Conservation (phyloP, 2,797 vertebrate species). For the Lophura swinhoii region DNA sequence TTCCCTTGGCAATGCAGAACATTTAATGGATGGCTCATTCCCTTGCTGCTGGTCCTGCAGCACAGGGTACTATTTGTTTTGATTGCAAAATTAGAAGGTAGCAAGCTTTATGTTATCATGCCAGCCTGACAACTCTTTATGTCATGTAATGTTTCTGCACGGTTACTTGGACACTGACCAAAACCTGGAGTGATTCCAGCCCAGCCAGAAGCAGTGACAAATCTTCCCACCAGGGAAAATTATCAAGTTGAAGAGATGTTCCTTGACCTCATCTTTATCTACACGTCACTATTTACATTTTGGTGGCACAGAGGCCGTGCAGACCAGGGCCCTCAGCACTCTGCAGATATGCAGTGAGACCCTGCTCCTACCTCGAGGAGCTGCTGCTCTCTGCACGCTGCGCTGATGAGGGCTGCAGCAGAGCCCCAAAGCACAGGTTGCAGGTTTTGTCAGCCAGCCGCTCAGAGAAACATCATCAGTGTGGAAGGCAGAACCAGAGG, state of each 20-base stretch:
- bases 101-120: neutral
- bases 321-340: neutral
- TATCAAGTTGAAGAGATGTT: conserved; percentile 12
- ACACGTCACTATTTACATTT: neutral
- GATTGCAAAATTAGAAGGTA: conserved; percentile 15
- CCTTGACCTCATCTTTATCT: conserved; percentile 39
- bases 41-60: neutral
- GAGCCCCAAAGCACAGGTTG: neutral
- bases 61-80: neutral
- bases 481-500: neutral
- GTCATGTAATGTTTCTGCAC: neutral
- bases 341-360: neutral
- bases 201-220: neutral
- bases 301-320: neutral
- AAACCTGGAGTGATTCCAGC: neutral
- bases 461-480: neutral
- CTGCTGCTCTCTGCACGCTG: neutral
- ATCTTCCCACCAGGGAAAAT: conserved; percentile 39
- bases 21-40: neutral
- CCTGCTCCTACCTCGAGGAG: neutral
- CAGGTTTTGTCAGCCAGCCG: rapidly evolving
- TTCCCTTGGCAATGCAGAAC: conserved; percentile 10
- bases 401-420: rapidly evolving
- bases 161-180: neutral
- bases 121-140: neutral